Percentiles rank a stretch among this genome's conserved stretches.
These are phyloP conservation scores for Pachypeltis micranthus DNA, from an alignment of 1,140 invertebrate species.

Conservation along the genomic window DNA sequence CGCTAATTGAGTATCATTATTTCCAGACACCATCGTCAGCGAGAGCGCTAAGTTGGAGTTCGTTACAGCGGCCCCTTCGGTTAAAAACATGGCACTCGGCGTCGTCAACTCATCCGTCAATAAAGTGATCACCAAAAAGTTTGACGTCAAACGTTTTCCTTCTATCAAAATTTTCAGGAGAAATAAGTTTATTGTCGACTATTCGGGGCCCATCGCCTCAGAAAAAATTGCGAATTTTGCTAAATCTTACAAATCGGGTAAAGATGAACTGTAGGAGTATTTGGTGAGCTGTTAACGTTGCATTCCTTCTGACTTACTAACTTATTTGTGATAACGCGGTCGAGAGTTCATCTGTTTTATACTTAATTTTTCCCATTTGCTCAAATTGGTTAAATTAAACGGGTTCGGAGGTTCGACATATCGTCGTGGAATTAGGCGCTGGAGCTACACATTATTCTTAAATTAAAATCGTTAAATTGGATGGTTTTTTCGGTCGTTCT, in stretches of 20 bases:
- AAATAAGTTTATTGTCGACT: background rate
- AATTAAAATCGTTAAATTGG: too few relatives aligned
- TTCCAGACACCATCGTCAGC: background rate
- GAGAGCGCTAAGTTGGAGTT: background rate
- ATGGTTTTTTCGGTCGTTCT: too few relatives aligned
- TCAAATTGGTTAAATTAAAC: too few relatives aligned
- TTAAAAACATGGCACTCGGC: background rate
- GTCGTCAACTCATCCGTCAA: background rate
- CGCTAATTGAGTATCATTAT: too few relatives aligned
- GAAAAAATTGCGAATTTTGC: background rate
- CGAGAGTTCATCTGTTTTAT: too few relatives aligned
- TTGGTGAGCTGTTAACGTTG: background rate
- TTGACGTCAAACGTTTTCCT: background rate
- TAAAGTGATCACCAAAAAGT: background rate
- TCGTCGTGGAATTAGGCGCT: too few relatives aligned
- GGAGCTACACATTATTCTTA: too few relatives aligned
- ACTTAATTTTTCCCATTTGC: too few relatives aligned
- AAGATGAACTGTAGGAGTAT: background rate
- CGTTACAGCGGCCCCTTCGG: background rate
- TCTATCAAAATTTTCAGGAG: background rate
- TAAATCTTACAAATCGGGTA: background rate
- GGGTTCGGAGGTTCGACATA: too few relatives aligned
- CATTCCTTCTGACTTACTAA: background rate
- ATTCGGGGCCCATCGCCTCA: background rate
- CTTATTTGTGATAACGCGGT: slow-evolving; percentile 1